Conservation (phyloP, 1,140 invertebrate species). For the Leptestheria dahalacensis region DNA sequence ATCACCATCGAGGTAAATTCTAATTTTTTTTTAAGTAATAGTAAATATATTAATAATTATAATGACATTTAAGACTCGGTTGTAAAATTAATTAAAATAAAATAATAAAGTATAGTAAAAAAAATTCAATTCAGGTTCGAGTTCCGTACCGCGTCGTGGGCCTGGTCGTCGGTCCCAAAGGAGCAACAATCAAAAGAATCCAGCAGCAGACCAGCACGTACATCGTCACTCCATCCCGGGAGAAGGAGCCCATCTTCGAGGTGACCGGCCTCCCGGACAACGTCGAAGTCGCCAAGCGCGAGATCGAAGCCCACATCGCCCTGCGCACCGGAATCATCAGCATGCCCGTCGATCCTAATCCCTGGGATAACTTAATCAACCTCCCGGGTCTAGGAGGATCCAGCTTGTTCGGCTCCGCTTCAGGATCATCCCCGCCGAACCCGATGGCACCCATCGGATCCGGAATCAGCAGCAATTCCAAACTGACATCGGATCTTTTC, state of each 20-base stretch:
- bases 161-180: constrained; percentile 95
- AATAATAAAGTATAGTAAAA: too few relatives aligned
- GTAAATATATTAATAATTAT: not conserved
- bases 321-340: constrained; percentile 59
- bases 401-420: not conserved
- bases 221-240: constrained; percentile 93
- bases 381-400: not conserved
- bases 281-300: constrained; percentile 83
- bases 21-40: not conserved
- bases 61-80: too few relatives aligned
- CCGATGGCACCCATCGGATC: not conserved
- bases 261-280: constrained; percentile 93
- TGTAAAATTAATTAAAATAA: too few relatives aligned
- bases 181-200: constrained; percentile 96
- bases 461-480: not conserved
- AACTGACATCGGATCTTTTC: not conserved
- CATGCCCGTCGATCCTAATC: not conserved
- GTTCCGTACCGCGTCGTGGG: constrained; percentile 98
- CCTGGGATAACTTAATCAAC: not conserved
- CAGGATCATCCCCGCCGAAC: not conserved
- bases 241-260: constrained; percentile 97
- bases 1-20: constrained; percentile 63
- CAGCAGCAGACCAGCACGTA: constrained; percentile 99
- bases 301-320: constrained; percentile 96
- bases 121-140: constrained; percentile 54